These are phyloP conservation scores for Dromas ardeola DNA, from an alignment of 2,113 vertebrate species.

Conservation along the genomic window DNA sequence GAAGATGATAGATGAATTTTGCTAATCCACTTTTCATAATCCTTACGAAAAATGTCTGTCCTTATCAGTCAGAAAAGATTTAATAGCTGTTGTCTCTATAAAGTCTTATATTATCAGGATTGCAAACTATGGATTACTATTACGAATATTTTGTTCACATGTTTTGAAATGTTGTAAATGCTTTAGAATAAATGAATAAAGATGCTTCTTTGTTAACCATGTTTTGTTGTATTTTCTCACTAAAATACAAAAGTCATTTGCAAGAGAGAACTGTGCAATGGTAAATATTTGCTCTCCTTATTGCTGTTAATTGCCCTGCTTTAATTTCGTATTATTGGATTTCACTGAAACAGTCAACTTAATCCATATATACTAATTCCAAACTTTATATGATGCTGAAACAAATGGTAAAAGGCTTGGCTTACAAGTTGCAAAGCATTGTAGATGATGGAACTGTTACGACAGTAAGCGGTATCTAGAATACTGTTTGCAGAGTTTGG, in stretches of 20 bases:
- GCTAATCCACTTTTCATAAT: conserved; percentile 51
- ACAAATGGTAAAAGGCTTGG: background rate
- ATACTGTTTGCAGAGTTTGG: background rate
- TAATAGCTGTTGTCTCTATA: background rate
- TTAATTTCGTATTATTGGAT: background rate
- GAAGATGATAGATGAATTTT: conserved; percentile 45
- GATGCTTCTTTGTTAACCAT: background rate
- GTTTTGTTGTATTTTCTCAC: background rate
- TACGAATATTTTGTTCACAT: background rate
- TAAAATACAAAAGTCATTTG: background rate
- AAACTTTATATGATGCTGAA: background rate
- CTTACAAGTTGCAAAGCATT: background rate
- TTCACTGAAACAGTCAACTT: background rate
- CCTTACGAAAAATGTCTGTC: background rate
- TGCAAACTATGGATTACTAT: background rate
- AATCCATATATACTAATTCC: background rate
- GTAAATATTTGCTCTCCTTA: background rate
- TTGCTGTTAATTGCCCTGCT: background rate
- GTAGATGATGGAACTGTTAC: background rate
- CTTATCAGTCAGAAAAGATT: conserved; percentile 46
- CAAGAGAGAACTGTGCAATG: background rate
- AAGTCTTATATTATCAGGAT: background rate
- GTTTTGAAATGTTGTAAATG: background rate
- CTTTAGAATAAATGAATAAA: background rate
- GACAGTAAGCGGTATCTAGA: background rate